A percentile compares a stretch with the other conserved stretches of the same genome.
These are phyloP conservation scores for Cryptotis parvus DNA, from an alignment of 2,113 vertebrate species.

Conservation along the genomic window DNA sequence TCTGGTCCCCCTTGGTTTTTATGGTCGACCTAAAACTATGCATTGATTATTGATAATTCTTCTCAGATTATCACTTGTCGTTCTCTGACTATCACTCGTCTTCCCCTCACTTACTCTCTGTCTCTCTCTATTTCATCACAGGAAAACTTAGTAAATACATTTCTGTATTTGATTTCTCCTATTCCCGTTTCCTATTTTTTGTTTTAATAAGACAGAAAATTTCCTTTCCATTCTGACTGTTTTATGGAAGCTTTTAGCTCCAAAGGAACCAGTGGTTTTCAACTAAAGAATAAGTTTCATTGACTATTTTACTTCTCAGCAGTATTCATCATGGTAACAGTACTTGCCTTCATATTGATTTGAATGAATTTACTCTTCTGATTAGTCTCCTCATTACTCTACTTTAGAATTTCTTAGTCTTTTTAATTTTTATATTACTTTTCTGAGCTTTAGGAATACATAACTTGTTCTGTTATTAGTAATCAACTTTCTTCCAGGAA, in stretches of 20 bases:
- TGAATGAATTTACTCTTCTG: neutral
- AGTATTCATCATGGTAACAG: neutral
- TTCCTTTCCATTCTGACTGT: conserved; percentile 32
- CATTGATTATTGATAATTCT: neutral
- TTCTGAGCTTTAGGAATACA: neutral
- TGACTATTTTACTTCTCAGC: conserved; percentile 17
- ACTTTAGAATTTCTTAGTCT: neutral
- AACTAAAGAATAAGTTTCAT: conserved; percentile 7
- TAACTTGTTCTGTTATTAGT: neutral
- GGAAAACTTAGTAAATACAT: neutral
- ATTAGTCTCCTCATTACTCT: neutral
- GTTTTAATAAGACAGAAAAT: no score
- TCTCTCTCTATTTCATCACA: neutral
- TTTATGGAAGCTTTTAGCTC: conserved; percentile 33
- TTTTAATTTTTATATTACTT: neutral
- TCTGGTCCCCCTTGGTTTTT: neutral
- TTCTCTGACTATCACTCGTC: no score
- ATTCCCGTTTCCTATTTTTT: no score
- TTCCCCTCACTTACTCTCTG: neutral
- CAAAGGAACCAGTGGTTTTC: conserved; percentile 3
- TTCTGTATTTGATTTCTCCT: neutral
- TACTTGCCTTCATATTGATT: neutral
- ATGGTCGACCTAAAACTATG: neutral
- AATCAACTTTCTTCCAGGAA: neutral
- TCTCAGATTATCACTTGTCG: neutral